These are phyloP conservation scores for Pelodiscus sinensis DNA, from an alignment of 2,113 vertebrate species.

Conservation along the genomic window DNA sequence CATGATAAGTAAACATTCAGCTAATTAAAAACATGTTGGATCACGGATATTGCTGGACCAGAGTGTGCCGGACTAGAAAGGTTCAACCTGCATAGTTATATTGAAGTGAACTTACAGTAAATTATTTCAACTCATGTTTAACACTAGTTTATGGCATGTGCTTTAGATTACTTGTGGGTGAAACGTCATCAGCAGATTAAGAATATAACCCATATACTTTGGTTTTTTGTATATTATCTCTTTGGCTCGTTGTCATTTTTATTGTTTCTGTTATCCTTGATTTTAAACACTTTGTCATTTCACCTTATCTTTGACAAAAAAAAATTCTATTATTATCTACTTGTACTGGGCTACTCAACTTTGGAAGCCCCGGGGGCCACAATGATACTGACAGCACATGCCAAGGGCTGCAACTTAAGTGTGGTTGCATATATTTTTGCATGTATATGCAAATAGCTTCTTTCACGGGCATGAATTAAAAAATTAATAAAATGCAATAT, in stretches of 20 bases:
- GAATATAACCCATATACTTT: not conserved
- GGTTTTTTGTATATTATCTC: not conserved
- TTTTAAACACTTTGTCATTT: slow-evolving; percentile 40
- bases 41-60: too few species aligned
- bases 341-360: too few species aligned
- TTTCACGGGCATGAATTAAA: too few species aligned
- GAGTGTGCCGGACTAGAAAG: too few species aligned
- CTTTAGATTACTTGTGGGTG: not conserved
- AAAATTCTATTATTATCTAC: not conserved
- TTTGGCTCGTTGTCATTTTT: not conserved
- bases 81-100: not conserved
- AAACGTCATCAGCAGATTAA: not conserved
- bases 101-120: not conserved
- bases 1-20: too few species aligned
- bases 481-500: too few species aligned
- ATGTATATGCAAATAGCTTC: too few species aligned
- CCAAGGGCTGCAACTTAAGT: too few species aligned
- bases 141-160: not conserved
- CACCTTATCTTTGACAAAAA: slow-evolving; percentile 14
- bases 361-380: too few species aligned
- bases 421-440: too few species aligned
- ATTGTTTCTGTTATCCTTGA: slow-evolving; percentile 27
- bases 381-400: too few species aligned
- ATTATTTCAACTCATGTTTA: slow-evolving; percentile 15
- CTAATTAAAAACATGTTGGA: too few species aligned